A percentile compares a stretch with the other conserved stretches of the same genome.
Conservation (phyloP, 2,888 invertebrate genomes). For the Eristalinus aeneus region DNA sequence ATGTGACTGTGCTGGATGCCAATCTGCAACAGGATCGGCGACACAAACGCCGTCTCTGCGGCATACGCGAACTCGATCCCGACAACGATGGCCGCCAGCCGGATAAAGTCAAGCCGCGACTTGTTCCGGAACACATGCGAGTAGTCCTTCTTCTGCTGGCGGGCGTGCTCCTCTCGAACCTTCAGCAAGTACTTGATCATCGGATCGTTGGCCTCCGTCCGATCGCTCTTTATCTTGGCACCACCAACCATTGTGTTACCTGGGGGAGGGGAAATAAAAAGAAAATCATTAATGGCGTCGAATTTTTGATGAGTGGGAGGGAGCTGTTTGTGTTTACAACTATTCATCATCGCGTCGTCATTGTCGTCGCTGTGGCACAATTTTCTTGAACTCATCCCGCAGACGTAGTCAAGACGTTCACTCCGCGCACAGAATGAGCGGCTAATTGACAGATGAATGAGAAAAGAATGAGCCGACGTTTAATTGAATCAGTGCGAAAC, state of each 20-base stretch:
- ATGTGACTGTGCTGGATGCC: constrained; percentile 84
- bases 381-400: not conserved
- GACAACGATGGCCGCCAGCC: constrained; percentile 79
- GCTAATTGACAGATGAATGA: constrained; percentile 66
- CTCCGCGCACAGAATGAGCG: not conserved
- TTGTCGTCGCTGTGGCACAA: not conserved
- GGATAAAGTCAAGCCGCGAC: constrained; percentile 78
- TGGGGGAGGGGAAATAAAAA: not conserved
- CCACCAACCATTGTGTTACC: constrained; percentile 77
- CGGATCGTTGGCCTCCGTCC: constrained; percentile 76
- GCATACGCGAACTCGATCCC: constrained; percentile 86
- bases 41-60: constrained; percentile 86
- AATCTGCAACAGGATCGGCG: constrained; percentile 84
- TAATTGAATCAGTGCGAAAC: constrained; percentile 66
- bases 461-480: constrained; percentile 63
- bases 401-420: not conserved
- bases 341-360: not conserved
- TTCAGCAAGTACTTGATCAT: constrained; percentile 79
- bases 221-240: constrained; percentile 72
- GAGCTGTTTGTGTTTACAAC: not conserved
- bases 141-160: constrained; percentile 78
- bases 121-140: constrained; percentile 80
- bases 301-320: not conserved
- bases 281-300: not conserved
- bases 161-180: constrained; percentile 78